Evolutionary conservation across 2,797 vertebrate species (phyloP).

Genomic region (Sebastes glaucus): DNA sequence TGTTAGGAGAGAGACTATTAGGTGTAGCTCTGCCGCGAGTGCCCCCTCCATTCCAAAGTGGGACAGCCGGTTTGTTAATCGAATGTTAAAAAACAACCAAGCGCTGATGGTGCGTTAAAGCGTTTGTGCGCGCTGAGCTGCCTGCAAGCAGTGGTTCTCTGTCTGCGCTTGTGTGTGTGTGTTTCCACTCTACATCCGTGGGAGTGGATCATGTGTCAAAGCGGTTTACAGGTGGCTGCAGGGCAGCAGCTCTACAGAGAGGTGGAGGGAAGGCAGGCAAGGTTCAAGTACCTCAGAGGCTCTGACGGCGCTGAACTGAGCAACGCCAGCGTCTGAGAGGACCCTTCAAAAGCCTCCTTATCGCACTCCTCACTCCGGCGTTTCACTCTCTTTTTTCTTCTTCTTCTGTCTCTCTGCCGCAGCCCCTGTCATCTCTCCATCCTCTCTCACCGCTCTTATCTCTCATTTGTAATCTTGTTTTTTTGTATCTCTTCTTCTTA

Average conservation of each 20-base stretch:
- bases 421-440: conserved; percentile 48
- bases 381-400: conserved; percentile 37
- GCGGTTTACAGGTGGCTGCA: conserved; percentile 83
- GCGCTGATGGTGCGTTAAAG: conserved; percentile 33
- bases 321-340: conserved; percentile 62
- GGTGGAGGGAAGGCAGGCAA: conserved; percentile 59
- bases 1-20: conserved; percentile 43
- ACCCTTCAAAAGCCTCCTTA: conserved; percentile 71
- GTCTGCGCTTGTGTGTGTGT: conserved; percentile 24
- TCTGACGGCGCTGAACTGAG: conserved; percentile 64
- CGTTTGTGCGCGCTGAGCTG: conserved; percentile 31
- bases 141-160: conserved; percentile 30
- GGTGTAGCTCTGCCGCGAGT: conserved; percentile 52
- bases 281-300: conserved; percentile 77
- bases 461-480: conserved; percentile 26
- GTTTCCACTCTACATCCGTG: conserved; percentile 75
- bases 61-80: conserved; percentile 71
- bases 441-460: conserved; percentile 3
- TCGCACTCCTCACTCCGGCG: conserved; percentile 50
- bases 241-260: conserved; percentile 75
- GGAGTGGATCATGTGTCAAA: conserved; percentile 83
- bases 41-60: conserved; percentile 58
- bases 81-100: conserved; percentile 62
- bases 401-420: conserved; percentile 25
- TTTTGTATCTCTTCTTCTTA: neutral